Percentiles rank a stretch among this genome's conserved stretches.
Conservation (phyloP, 2,888 invertebrate genomes). For the Pelosia muscerda region DNA sequence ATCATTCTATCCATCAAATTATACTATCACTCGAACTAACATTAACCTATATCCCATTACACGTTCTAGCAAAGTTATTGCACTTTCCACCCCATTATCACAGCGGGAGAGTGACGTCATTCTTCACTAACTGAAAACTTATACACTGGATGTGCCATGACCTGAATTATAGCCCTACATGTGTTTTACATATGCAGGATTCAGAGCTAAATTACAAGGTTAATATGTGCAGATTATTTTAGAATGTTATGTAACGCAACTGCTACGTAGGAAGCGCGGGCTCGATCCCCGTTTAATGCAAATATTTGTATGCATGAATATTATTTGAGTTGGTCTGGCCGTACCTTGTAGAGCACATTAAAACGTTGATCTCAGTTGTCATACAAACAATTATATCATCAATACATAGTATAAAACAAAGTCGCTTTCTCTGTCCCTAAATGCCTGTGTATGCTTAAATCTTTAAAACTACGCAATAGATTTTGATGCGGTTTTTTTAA, state of each 20-base stretch:
- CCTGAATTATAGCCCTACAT: constrained; percentile 14
- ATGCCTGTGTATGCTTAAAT: too few species aligned
- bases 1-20: not conserved
- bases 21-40: constrained; percentile 11
- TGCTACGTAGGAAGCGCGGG: too few species aligned
- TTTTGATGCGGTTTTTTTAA: too few species aligned
- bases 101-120: constrained; percentile 23
- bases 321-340: too few species aligned
- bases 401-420: too few species aligned
- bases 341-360: too few species aligned
- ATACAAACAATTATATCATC: too few species aligned
- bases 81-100: constrained; percentile 32
- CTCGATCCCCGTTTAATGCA: too few species aligned
- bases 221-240: not conserved
- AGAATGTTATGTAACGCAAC: not conserved
- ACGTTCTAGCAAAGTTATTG: constrained; percentile 17
- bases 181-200: constrained; percentile 1
- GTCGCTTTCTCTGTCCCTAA: too few species aligned
- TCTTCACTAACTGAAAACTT: not conserved
- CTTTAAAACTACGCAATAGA: too few species aligned
- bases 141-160: constrained; percentile 7
- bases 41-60: constrained; percentile 22
- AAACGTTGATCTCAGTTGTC: too few species aligned
- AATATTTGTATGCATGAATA: too few species aligned
- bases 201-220: not conserved